phyloP scores from a whole-genome alignment of 37 sponge, comb jelly and placozoan species.

The Aphrocallistes beatrix region DNA sequence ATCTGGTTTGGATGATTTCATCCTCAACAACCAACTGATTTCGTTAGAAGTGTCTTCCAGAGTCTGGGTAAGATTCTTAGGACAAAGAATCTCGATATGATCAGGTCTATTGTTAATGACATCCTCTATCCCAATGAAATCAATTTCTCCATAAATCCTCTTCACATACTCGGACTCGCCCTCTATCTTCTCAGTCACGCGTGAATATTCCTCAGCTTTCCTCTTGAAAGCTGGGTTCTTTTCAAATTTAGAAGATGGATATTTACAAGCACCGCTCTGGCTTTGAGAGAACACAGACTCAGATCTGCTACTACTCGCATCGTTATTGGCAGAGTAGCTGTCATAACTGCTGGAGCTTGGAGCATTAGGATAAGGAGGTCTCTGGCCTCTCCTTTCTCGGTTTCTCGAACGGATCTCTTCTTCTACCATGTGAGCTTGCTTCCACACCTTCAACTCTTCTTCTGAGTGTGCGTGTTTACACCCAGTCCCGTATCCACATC shows the following conservation, averaged over 20 bases:
- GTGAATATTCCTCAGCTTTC: too few relatives aligned
- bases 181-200: not conserved
- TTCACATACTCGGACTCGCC: not conserved
- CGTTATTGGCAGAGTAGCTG: not conserved
- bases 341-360: too few relatives aligned
- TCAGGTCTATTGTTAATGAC: not conserved
- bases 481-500: not conserved
- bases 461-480: not conserved
- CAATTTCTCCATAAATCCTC: not conserved
- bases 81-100: not conserved
- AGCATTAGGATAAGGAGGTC: too few relatives aligned
- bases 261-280: not conserved
- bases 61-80: not conserved
- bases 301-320: too few relatives aligned
- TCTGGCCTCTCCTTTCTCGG: too few relatives aligned
- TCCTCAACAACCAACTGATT: not conserved
- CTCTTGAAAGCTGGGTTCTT: too few relatives aligned
- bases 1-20: not conserved
- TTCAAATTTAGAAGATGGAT: too few relatives aligned
- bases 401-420: not conserved
- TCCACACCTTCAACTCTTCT: not conserved
- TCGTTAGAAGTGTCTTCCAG: not conserved
- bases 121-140: not conserved
- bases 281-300: too few relatives aligned
- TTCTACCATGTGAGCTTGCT: not conserved